phyloP scores from a whole-genome alignment of 2,888 invertebrate genomes.

The Papilio elwesi region DNA sequence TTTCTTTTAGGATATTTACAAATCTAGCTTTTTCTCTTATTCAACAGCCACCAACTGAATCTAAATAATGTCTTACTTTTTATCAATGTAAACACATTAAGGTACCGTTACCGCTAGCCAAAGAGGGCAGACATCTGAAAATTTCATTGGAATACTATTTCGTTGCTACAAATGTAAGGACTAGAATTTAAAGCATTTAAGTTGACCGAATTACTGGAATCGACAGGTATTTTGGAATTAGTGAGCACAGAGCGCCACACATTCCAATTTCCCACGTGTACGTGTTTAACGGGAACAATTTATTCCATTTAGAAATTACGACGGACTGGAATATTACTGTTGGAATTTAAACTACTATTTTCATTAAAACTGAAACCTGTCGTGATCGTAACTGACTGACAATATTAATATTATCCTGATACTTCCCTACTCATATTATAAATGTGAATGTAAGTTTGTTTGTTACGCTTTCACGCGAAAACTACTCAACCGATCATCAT shows the following conservation, averaged over 20 bases:
- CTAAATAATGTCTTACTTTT: too few species aligned
- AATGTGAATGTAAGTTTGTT: too few species aligned
- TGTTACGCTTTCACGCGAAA: too few species aligned
- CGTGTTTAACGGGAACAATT: background rate
- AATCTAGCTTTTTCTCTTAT: too few species aligned
- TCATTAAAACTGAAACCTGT: background rate
- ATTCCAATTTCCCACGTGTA: background rate
- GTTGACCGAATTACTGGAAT: background rate
- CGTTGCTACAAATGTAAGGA: background rate
- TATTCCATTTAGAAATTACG: slow-evolving; percentile 12
- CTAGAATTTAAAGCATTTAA: slow-evolving; percentile 5
- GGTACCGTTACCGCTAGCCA: too few species aligned
- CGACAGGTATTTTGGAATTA: slow-evolving; percentile 1
- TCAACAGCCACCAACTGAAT: too few species aligned
- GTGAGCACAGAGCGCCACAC: background rate
- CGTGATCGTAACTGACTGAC: too few species aligned
- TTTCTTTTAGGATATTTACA: too few species aligned
- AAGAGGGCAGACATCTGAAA: background rate
- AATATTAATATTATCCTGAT: background rate
- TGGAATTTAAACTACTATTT: background rate
- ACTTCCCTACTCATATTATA: too few species aligned
- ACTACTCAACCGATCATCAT: too few species aligned
- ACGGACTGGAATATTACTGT: background rate
- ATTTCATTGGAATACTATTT: background rate
- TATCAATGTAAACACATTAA: too few species aligned